Base-by-base conservation (phyloP, 2,888 invertebrate genomes). In the Drosophila maculinotata region DNA sequence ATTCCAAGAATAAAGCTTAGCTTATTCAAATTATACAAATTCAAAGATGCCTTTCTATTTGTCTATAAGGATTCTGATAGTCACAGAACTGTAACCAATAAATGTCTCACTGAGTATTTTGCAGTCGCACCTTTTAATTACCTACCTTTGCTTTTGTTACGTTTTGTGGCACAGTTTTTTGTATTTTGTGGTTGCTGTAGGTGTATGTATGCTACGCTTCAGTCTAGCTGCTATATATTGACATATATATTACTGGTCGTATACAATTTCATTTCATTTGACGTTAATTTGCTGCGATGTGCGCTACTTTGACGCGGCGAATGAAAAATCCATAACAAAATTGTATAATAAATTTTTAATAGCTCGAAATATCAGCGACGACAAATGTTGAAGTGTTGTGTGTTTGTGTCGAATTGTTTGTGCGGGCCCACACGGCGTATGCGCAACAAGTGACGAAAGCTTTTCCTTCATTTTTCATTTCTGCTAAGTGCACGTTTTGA, bases 381-480 rank as follows among this genome's bases (percentile, higher is more conserved):
- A 41, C 52, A 51, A 45, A 41, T 39, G 35, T 15, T 35, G 9
- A 41, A 48, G 33, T 51, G 7, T n/a, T 12, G 25, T 45, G 44
- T 30, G 33, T 44, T 51, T 7, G 23, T 25, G 44, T 15, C 9
- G 2, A 12, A 15, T 35, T 17, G 48, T 30, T 17, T 17, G 17
- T 31, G 56, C 15, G 31, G n/a, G 41, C 20, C 45, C 44, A 74
- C 69, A 78, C 69, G 87, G 85, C 81, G 85, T 70, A 87, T 82
- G 87, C 88, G 81, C 87, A 82, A 82, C 81, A 82, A 82, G 81
- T 82, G 87, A 87, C 57, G 64, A 71, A 47, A 79, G 77, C 80
- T 83, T 72, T 84, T 56, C 41, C 48, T 39, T 42, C 60, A 64
- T 56, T 78, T 78, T 58, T 75, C 60, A 76, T 75, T 52, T 56